Evolutionary conservation across 2,113 vertebrate species (phyloP).

Genomic region (Lepisosteus osseus): DNA sequence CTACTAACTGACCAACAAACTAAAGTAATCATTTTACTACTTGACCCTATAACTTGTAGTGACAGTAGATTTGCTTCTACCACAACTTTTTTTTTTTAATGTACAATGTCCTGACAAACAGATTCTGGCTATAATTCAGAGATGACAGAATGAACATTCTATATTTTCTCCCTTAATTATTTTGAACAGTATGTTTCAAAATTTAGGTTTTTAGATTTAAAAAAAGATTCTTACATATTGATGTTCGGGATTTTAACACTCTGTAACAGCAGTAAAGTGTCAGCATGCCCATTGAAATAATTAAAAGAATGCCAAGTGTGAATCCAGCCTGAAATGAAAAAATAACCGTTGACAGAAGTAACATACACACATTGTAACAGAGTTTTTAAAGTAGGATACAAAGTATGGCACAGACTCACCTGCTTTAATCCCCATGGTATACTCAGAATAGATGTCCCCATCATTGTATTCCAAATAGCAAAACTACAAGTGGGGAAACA

Average conservation of each 20-base stretch:
- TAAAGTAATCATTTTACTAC: neutral
- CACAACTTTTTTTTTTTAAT: too few relatives aligned
- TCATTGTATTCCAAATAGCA: slow-evolving; percentile 99
- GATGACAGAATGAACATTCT: too few relatives aligned
- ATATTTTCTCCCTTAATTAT: too few relatives aligned
- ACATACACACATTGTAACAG: neutral
- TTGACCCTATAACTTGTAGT: too few relatives aligned
- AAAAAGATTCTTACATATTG: slow-evolving; percentile 75
- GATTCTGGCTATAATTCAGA: too few relatives aligned
- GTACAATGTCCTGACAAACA: too few relatives aligned
- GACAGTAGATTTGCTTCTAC: too few relatives aligned
- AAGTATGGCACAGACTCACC: slow-evolving; percentile 55
- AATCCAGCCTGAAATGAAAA: slow-evolving; percentile 82
- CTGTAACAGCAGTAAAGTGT: slow-evolving; percentile 93
- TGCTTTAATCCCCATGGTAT: slow-evolving; percentile 98
- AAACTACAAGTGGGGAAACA: slow-evolving; percentile 70
- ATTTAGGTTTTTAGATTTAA: too few relatives aligned
- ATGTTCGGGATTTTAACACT: slow-evolving; percentile 82
- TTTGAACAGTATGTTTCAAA: too few relatives aligned
- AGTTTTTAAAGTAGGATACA: neutral
- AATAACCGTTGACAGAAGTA: neutral
- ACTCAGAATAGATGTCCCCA: slow-evolving; percentile 97
- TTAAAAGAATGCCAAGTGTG: slow-evolving; percentile 80
- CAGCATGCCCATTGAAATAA: slow-evolving; percentile 80
- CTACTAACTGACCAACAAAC: neutral